Base-by-base conservation (phyloP, 2,797 vertebrate species). In the Geotrypetes seraphini region DNA sequence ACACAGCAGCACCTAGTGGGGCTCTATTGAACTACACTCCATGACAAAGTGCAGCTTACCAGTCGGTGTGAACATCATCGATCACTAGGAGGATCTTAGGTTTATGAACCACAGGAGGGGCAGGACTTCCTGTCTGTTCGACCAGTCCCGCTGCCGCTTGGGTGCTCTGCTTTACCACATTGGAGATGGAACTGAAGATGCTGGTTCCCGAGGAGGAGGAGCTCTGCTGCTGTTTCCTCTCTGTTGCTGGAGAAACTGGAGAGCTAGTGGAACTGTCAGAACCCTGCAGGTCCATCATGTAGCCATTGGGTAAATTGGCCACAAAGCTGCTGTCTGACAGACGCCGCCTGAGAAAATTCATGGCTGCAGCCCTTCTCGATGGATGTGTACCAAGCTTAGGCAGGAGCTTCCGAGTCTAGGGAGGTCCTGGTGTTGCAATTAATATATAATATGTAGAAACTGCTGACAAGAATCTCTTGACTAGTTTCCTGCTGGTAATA, bases 241-340 rank as follows among this genome's bases (percentile, higher is more conserved):
- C 91, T 3, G 41, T 84, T 52, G 89, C 91, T 0, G 90, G 92
- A 21, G 91, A 94, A 8, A 85, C 84, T 0, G 91, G 89, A 4
- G 84, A 87, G 53, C 90, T 91, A 0, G 73, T 89, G 57, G 90
- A 91, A 19, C 81, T 93, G 47, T 79, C 53, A 1, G 91, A 89
- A 33, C 88, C 78, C 68, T 96, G 91, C 50, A 93, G 69, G 59
- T 97, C 93, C 61, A 90, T 86, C 93, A 95, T 96, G 72, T 94
- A 98, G 64, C 92, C 92, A 1, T 94, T 97, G 36, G 94, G 94
- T 30, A 97, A 79, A 64, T 96, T 97, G 33, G 93, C 89, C 57
- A 98, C 90, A 0, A 97, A 97, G 64, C 93, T 98, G 50, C 95
- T 97, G 74, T 97, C 94, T 0, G 92, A 97, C 13, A 97, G 84